Evolutionary conservation across 2,113 vertebrate species (phyloP).

Genomic region (Macquaria australasica): DNA sequence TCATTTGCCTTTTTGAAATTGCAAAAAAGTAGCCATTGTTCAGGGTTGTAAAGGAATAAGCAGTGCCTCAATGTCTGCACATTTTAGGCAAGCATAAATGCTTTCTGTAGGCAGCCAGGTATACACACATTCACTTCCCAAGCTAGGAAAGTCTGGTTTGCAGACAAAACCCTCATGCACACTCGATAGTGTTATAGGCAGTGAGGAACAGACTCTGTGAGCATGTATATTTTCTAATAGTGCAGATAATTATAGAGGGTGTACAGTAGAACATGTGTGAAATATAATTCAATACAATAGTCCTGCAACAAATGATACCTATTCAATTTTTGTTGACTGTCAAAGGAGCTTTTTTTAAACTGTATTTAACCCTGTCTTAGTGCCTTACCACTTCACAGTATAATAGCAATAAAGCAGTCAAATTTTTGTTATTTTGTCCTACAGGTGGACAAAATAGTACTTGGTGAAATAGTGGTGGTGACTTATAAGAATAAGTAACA

Average conservation of each 20-base stretch:
- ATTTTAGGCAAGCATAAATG: constrained; percentile 18
- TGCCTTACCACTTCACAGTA: not conserved
- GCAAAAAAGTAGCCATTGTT: constrained; percentile 33
- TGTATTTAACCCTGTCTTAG: not conserved
- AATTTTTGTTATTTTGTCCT: not conserved
- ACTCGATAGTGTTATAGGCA: not conserved
- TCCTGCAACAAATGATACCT: not conserved
- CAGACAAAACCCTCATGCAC: constrained; percentile 18
- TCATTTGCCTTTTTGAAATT: constrained; percentile 8
- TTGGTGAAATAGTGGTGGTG: too few relatives aligned
- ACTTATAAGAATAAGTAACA: constrained; percentile 5
- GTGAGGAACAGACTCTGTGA: not conserved
- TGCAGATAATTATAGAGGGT: constrained; percentile 1
- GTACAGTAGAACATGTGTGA: constrained; percentile 6
- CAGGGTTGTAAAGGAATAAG: not conserved
- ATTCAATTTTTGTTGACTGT: not conserved
- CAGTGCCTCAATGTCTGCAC: constrained; percentile 10
- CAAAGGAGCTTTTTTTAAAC: not conserved
- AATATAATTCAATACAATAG: constrained; percentile 9
- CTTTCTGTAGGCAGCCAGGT: not conserved
- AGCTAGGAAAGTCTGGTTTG: not conserved
- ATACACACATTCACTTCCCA: constrained; percentile 1
- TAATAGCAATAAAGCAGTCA: not conserved
- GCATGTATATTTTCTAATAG: not conserved
- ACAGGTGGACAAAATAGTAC: not conserved